phyloP scores from a whole-genome alignment of 2,113 vertebrate species.

The Dicentrarchus labrax region DNA sequence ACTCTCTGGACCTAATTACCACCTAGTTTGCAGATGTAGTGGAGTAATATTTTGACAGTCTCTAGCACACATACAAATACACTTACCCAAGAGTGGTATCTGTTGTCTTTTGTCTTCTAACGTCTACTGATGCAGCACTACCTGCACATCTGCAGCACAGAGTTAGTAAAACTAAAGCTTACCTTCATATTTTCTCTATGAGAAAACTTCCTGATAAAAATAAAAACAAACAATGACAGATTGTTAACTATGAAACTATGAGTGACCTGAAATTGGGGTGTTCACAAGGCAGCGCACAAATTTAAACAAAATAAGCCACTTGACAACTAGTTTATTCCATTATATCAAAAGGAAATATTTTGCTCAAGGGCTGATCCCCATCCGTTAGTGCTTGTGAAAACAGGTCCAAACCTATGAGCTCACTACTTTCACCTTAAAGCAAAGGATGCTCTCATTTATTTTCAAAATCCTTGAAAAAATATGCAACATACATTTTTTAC shows the following conservation, averaged over 20 bases:
- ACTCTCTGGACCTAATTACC: conserved; percentile 70
- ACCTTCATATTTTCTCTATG: background rate
- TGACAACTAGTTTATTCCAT: background rate
- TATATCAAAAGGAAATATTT: background rate
- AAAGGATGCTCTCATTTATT: background rate
- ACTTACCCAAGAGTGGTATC: conserved; percentile 15
- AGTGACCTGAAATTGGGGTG: background rate
- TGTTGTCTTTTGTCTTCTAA: conserved; percentile 18
- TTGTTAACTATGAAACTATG: background rate
- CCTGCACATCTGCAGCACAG: background rate
- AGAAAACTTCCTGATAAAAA: background rate
- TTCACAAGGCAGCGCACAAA: background rate
- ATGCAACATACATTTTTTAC: background rate
- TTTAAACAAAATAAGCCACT: conserved; percentile 8
- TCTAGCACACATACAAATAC: background rate
- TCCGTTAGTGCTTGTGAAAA: background rate
- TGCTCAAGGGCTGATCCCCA: background rate
- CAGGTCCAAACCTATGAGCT: too few relatives aligned
- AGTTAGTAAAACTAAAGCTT: background rate
- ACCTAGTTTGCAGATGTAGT: conserved; percentile 43
- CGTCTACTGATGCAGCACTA: background rate
- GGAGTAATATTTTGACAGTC: conserved; percentile 38
- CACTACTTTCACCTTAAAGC: background rate
- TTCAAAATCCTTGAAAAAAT: background rate
- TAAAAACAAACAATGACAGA: background rate